Conservation (phyloP, 23 tunicate genomes). For the Ciona savignyi region DNA sequence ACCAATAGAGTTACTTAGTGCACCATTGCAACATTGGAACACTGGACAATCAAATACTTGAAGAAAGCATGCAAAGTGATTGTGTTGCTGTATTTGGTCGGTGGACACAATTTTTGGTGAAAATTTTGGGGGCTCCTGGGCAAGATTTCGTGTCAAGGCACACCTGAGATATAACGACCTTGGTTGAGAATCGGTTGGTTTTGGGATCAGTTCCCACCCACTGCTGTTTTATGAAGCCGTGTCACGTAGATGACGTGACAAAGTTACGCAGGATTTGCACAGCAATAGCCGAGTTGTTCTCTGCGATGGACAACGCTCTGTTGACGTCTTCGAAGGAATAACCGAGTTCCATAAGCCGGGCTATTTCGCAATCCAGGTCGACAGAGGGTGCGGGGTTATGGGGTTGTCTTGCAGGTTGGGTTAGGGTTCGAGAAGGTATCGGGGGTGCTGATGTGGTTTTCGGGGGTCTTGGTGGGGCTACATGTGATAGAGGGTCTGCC, state of each 20-base stretch:
- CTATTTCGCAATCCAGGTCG: conserved; percentile 58
- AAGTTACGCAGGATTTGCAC: conserved; percentile 26
- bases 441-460: conserved; percentile 21
- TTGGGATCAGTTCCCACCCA: no score
- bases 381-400: background rate
- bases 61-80: no score
- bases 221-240: no score
- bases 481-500: conserved; percentile 3
- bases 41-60: no score
- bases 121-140: no score
- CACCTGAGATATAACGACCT: no score
- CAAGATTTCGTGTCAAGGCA: no score
- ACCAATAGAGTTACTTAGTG: no score
- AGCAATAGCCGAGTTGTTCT: conserved; percentile 59
- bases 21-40: no score
- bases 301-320: conserved; percentile 65
- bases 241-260: background rate
- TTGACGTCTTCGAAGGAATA: conserved; percentile 86
- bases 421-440: conserved; percentile 6
- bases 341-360: conserved; percentile 85
- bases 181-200: no score
- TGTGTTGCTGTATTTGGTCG: no score
- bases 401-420: background rate
- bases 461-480: conserved; percentile 41
- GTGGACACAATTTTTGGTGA: no score